Evolutionary conservation across 2,888 invertebrate genomes (phyloP).

Genomic region (Mimas tiliae): DNA sequence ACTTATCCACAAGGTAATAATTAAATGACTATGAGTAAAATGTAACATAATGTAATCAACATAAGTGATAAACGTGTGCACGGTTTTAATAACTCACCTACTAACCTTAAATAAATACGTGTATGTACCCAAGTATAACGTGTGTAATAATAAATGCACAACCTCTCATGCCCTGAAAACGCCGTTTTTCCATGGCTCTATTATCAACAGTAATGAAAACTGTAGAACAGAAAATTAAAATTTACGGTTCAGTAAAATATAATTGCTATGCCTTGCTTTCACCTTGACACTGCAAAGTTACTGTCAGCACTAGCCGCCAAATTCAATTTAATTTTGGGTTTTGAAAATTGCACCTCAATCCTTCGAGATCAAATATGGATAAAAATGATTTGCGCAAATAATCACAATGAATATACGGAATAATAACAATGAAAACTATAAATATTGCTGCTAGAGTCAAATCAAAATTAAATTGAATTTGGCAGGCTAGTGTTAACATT

Average conservation of each 20-base stretch:
- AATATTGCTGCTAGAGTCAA: too few relatives aligned
- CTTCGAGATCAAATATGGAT: too few relatives aligned
- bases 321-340: too few relatives aligned
- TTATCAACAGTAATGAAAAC: neutral
- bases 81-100: conserved; percentile 10
- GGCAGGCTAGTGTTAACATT: too few relatives aligned
- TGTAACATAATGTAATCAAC: conserved; percentile 6
- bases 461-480: too few relatives aligned
- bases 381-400: too few relatives aligned
- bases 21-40: neutral
- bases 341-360: too few relatives aligned
- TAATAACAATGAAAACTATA: too few relatives aligned
- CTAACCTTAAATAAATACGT: conserved; percentile 11
- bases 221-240: neutral
- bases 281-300: too few relatives aligned
- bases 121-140: neutral
- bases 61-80: neutral
- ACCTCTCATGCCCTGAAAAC: neutral
- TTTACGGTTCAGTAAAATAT: neutral
- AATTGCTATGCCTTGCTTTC: too few relatives aligned
- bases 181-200: neutral
- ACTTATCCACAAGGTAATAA: neutral
- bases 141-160: neutral
- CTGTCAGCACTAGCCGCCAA: too few relatives aligned
- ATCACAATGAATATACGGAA: too few relatives aligned